Conservation (phyloP, 2,888 invertebrate genomes). For the Drosophila percnosoma region DNA sequence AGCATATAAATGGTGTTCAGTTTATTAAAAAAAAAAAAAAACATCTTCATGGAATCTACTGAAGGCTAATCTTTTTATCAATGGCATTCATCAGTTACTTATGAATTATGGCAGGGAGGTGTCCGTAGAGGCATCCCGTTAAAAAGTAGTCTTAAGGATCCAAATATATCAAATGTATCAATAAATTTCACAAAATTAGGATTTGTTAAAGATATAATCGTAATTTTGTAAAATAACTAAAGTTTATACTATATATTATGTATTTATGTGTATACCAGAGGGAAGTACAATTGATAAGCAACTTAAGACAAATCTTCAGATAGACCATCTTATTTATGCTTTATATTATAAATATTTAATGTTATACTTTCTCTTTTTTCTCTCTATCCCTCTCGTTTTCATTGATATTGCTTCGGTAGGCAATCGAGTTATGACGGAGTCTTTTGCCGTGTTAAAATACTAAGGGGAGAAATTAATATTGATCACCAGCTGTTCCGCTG, state of each 20-base stretch:
- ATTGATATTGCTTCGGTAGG: constrained; percentile 6
- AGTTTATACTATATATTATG: constrained; percentile 7
- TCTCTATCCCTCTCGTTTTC: neutral
- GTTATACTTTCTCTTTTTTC: neutral
- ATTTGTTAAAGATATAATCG: constrained; percentile 3
- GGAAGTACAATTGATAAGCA: constrained; percentile 9
- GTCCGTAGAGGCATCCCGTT: constrained; percentile 13
- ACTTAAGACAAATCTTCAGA: constrained; percentile 3
- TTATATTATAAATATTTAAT: constrained; percentile 1
- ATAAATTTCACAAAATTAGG: constrained; percentile 22
- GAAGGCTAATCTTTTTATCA: constrained; percentile 22
- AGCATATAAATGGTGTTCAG: constrained; percentile 48
- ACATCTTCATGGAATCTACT: constrained; percentile 27
- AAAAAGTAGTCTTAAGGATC: constrained; percentile 15
- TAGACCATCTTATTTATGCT: constrained; percentile 8
- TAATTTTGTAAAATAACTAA: constrained; percentile 22
- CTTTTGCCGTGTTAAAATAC: constrained; percentile 5
- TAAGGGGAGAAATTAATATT: constrained; percentile 2
- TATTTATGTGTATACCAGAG: constrained; percentile 20
- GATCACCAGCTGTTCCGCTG: constrained; percentile 4
- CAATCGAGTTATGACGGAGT: neutral
- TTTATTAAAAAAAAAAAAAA: constrained; percentile 57
- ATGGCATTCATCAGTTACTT: constrained; percentile 25
- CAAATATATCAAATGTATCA: constrained; percentile 12
- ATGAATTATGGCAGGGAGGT: constrained; percentile 19